phyloP scores from a whole-genome alignment of 2,888 invertebrate species.

The Lingula anatina region DNA sequence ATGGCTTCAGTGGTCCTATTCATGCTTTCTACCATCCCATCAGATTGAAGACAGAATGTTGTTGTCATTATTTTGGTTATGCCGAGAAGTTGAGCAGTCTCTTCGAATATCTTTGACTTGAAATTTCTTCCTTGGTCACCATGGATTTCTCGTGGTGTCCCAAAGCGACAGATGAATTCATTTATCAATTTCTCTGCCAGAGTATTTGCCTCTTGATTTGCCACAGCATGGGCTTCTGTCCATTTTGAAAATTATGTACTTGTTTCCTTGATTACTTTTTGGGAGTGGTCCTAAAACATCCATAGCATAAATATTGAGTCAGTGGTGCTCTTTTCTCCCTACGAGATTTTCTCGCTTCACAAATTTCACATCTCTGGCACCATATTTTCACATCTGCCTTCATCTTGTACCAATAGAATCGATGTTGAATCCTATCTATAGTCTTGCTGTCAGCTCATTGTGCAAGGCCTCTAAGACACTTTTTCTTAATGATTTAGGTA shows the following conservation, averaged over 20 bases:
- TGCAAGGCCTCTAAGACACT: too few species aligned
- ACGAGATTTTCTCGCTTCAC: not conserved
- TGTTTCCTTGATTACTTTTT: conserved; percentile 8
- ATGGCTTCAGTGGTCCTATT: too few species aligned
- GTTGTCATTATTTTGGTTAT: conserved; percentile 14
- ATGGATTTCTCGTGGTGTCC: conserved; percentile 10
- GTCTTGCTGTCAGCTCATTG: not conserved
- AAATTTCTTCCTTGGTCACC: conserved; percentile 13
- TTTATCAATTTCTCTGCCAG: conserved; percentile 11
- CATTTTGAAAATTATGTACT: conserved; percentile 16
- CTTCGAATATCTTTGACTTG: conserved; percentile 9
- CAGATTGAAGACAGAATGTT: too few species aligned
- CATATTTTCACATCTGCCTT: not conserved
- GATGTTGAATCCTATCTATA: not conserved
- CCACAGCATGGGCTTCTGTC: conserved; percentile 11
- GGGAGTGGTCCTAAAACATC: conserved; percentile 7
- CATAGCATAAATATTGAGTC: not conserved
- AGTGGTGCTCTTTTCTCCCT: not conserved
- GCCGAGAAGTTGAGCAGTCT: conserved; percentile 10
- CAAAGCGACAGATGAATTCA: conserved; percentile 8
- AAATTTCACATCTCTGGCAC: conserved; percentile 1
- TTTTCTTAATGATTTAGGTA: too few species aligned
- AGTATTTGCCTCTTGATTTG: conserved; percentile 11
- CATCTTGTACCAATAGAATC: conserved; percentile 2
- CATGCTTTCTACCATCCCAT: too few species aligned